Conservation (phyloP, 1,140 invertebrate genomes). For the Heliconius hewitsoni region DNA sequence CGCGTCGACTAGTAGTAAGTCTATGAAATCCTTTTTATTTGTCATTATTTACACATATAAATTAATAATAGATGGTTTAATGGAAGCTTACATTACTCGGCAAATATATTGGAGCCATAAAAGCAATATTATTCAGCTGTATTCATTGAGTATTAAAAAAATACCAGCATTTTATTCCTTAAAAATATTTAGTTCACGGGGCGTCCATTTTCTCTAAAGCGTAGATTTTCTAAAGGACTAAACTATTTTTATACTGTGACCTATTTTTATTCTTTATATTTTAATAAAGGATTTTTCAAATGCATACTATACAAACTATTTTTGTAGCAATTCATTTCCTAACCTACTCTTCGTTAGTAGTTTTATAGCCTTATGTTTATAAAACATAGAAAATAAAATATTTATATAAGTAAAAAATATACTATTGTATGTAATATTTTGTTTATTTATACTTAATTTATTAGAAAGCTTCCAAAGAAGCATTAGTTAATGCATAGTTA, state of each 20-base stretch:
- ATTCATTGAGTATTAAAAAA: neutral
- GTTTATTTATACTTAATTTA: too few species aligned
- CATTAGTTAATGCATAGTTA: neutral
- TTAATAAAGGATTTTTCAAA: neutral
- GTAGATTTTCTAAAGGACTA: slow-evolving; percentile 2
- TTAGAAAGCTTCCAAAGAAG: neutral
- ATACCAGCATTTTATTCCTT: neutral
- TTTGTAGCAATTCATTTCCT: neutral
- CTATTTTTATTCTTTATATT: slow-evolving; percentile 11
- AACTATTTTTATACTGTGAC: neutral
- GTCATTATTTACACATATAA: neutral
- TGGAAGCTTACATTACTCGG: neutral
- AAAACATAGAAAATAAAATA: neutral
- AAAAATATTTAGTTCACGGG: neutral
- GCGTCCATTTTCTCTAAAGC: slow-evolving; percentile 1
- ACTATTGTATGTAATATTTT: neutral
- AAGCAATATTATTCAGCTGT: neutral
- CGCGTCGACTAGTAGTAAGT: slow-evolving; percentile 3
- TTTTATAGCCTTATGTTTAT: neutral
- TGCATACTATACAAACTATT: neutral
- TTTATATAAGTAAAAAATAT: neutral
- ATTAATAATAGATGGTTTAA: neutral
- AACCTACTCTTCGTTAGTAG: neutral
- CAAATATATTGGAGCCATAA: neutral
- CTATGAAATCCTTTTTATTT: neutral